Conservation (phyloP, 2,888 invertebrate species). For the Invenusta paracnida region DNA sequence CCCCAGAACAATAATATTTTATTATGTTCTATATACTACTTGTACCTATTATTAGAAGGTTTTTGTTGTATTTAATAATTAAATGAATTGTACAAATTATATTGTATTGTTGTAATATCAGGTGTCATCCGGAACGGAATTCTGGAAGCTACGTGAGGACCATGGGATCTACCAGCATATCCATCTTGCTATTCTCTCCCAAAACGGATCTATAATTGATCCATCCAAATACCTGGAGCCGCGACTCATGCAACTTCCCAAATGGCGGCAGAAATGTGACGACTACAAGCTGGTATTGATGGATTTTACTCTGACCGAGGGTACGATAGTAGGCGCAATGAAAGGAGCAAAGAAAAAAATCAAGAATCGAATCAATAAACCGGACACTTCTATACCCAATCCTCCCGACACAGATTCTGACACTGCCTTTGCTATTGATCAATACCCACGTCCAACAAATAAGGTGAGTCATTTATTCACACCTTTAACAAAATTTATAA, state of each 20-base stretch:
- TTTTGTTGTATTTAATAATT: too few species aligned
- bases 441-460: too few species aligned
- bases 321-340: constrained; percentile 47
- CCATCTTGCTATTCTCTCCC: constrained; percentile 49
- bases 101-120: constrained; percentile 43
- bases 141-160: constrained; percentile 47
- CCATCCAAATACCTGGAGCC: constrained; percentile 48
- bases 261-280: constrained; percentile 50
- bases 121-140: constrained; percentile 49
- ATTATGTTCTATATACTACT: too few species aligned
- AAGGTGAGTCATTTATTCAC: too few species aligned
- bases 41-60: too few species aligned
- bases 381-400: not conserved
- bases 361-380: not conserved
- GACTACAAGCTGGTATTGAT: constrained; percentile 50
- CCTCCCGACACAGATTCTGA: too few species aligned
- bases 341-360: not conserved
- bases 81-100: too few species aligned
- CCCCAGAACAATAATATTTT: too few species aligned
- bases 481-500: too few species aligned
- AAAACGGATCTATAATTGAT: constrained; percentile 46
- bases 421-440: too few species aligned
- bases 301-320: constrained; percentile 45
- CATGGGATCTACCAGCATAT: constrained; percentile 48
- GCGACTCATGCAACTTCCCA: constrained; percentile 46